Conservation (phyloP, 2,888 invertebrate species). For the Anorthoa munda region DNA sequence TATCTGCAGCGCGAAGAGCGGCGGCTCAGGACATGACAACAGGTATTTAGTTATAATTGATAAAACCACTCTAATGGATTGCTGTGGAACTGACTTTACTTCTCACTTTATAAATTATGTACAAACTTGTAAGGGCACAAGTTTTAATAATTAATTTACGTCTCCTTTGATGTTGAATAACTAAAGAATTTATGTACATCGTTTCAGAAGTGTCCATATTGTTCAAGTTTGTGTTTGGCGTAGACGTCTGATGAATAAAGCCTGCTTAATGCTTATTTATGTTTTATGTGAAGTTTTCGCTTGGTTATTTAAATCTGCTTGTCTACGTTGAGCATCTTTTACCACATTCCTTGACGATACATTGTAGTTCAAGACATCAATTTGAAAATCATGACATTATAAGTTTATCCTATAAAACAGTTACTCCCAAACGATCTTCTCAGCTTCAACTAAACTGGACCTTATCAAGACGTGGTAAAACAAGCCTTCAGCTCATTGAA, state of each 20-base stretch:
- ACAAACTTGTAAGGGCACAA: constrained; percentile 40
- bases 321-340: constrained; percentile 28
- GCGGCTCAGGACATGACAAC: constrained; percentile 95
- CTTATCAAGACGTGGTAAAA: constrained; percentile 37
- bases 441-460: not conserved
- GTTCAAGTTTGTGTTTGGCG: constrained; percentile 42
- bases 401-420: not conserved
- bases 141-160: constrained; percentile 49
- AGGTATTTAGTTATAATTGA: constrained; percentile 90
- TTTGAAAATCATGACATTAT: not conserved
- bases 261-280: constrained; percentile 49
- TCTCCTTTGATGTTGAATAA: constrained; percentile 49
- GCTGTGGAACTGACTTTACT: constrained; percentile 48
- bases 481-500: constrained; percentile 4
- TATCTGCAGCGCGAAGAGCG: constrained; percentile 95
- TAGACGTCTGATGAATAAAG: constrained; percentile 37
- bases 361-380: not conserved
- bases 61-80: constrained; percentile 52
- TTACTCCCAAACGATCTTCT: not conserved
- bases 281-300: constrained; percentile 35
- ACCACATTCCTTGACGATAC: constrained; percentile 18
- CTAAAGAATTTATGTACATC: constrained; percentile 46
- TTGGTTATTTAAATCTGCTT: constrained; percentile 39
- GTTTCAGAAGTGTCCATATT: constrained; percentile 36
- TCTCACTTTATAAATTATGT: constrained; percentile 55